Percentiles rank a stretch among this genome's conserved stretches.
phyloP scores from a whole-genome alignment of 1,140 invertebrate genomes.

The Aricia agestis region DNA sequence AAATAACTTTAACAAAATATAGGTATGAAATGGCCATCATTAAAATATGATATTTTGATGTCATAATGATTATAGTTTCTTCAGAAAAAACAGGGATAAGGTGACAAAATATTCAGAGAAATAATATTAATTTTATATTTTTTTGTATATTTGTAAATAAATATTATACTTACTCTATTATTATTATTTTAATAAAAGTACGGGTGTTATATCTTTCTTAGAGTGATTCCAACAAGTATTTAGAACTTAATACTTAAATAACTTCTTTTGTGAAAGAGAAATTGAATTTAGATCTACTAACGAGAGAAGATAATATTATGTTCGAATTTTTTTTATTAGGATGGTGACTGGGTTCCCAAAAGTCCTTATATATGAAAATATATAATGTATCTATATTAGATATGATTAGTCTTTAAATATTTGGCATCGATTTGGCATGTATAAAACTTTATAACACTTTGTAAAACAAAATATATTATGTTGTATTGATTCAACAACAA shows the following conservation, averaged over 20 bases:
- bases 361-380: conserved; percentile 11
- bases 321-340: neutral
- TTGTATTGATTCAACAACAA: conserved; percentile 6
- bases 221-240: too few relatives aligned
- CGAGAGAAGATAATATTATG: conserved; percentile 5
- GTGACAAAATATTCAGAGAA: too few relatives aligned
- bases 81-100: neutral
- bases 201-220: too few relatives aligned
- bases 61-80: neutral
- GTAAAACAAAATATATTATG: conserved; percentile 7
- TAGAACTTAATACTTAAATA: too few relatives aligned
- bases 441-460: conserved; percentile 5
- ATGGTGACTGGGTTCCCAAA: neutral
- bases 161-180: too few relatives aligned
- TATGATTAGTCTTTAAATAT: neutral
- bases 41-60: neutral
- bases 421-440: conserved; percentile 10
- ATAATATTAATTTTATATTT: too few relatives aligned
- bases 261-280: too few relatives aligned
- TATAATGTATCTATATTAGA: conserved; percentile 8
- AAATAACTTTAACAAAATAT: conserved; percentile 10
- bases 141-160: too few relatives aligned
- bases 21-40: neutral
- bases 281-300: neutral
- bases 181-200: too few relatives aligned